A percentile compares a stretch with the other conserved stretches of the same genome.
Evolutionary conservation across 2,797 vertebrate genomes (phyloP).

Genomic region (Schizopygopsis pylzovi): DNA sequence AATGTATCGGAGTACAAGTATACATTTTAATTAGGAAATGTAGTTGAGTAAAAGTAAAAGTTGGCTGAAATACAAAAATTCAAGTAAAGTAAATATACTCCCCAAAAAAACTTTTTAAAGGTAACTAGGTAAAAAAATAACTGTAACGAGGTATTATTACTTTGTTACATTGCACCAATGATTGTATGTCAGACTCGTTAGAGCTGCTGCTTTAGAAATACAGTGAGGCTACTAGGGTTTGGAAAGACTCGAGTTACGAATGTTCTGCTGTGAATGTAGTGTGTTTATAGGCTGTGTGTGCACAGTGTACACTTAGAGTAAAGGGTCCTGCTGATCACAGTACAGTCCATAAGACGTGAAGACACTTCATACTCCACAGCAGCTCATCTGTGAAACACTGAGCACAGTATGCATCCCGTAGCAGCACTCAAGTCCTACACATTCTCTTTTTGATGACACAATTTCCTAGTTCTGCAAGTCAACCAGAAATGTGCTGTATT

Average conservation of each 20-base stretch:
- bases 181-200: neutral
- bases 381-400: neutral
- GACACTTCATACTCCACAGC: neutral
- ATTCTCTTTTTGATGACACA: neutral
- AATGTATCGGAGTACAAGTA: too few relatives aligned
- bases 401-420: neutral
- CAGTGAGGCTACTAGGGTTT: neutral
- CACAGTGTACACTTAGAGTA: neutral
- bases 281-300: neutral
- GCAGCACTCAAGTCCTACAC: neutral
- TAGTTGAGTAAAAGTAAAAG: too few relatives aligned
- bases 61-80: too few relatives aligned
- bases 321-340: neutral
- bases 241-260: neutral
- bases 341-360: neutral
- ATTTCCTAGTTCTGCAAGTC: neutral
- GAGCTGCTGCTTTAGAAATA: neutral
- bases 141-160: too few relatives aligned
- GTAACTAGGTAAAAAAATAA: too few relatives aligned
- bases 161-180: too few relatives aligned
- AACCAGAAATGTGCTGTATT: neutral
- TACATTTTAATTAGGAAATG: too few relatives aligned
- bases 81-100: too few relatives aligned
- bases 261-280: neutral
- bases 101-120: too few relatives aligned